Evolutionary conservation across 2,888 invertebrate genomes (phyloP), one percentile per base, ranked within the genome.

Genomic region (Meteorus colon): DNA sequence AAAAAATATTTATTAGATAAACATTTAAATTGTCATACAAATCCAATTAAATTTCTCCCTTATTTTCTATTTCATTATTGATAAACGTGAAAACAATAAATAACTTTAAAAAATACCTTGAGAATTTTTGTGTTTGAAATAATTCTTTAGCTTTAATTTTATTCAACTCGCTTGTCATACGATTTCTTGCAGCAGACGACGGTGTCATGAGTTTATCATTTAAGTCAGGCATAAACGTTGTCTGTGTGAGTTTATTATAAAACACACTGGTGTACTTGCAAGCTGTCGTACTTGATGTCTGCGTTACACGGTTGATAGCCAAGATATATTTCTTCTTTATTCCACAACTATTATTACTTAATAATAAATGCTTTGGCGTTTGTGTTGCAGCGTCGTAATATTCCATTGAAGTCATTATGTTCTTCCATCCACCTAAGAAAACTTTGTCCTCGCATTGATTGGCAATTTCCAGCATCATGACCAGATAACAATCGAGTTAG

Each of bases 361-460:
- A 93, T 89, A 93, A 93, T 0, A 92, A 93, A 0, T 91, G 91
- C 70, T 91, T 90, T 70, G 72, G 77, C 76, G 97, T 97, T 91
- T 97, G 97, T 1, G 95, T 93, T 81, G 92, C 93, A 4, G 96
- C 96, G 90, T 98, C 95, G 85, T 95, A 94, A 87, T 94, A 97
- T 82, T 94, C 92, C 16, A 92, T 89, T 51, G 94, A 94, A 74
- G 94, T 95, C 70, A 92, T 87, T 79, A 92, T 92, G 89, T 97
- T 93, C 78, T 92, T 91, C 89, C 95, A 97, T 41, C 97, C 97
- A 63, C 96, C 96, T 81, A 94, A 90, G 90, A 94, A 96, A 0
- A 95, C 95, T 86, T 96, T 96, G 69, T 91, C 86, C 62, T 94
- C 93, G 1, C 90, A 86, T 55, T 91, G 89, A 82, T 93, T 92